These are phyloP conservation scores for Nymphicus hollandicus DNA, from an alignment of 2,113 vertebrate genomes.

Conservation along the genomic window DNA sequence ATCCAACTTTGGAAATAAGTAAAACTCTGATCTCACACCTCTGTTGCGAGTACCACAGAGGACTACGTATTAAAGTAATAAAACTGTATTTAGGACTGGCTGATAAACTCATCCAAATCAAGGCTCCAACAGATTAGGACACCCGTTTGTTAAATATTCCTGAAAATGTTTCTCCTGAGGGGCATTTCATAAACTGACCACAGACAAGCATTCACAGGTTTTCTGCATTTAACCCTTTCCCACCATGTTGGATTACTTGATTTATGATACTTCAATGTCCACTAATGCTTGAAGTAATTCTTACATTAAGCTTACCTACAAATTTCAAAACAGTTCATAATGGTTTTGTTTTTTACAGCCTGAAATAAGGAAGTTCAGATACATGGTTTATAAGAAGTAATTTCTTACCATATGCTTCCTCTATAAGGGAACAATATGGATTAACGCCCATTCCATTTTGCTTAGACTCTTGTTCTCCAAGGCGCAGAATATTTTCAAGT, in stretches of 20 bases:
- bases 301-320: background rate
- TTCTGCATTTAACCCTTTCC: background rate
- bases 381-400: background rate
- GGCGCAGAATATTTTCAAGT: constrained; percentile 88
- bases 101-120: background rate
- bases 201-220: background rate
- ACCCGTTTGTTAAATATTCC: background rate
- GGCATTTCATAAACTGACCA: background rate
- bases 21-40: background rate
- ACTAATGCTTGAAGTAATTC: background rate
- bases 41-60: background rate
- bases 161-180: background rate
- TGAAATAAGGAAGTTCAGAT: background rate
- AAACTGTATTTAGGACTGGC: background rate
- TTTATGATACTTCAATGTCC: background rate
- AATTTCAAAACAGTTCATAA: background rate
- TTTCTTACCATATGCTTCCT: constrained; percentile 86
- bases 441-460: constrained; percentile 85
- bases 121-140: background rate
- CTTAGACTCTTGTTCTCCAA: constrained; percentile 89
- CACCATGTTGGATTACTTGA: background rate
- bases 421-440: constrained; percentile 88
- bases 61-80: background rate
- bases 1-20: background rate
- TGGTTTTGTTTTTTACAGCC: background rate